Percentiles rank a stretch among this genome's conserved stretches.
phyloP scores from a whole-genome alignment of 2,888 invertebrate genomes.

The Didymodactylos carnosus region DNA sequence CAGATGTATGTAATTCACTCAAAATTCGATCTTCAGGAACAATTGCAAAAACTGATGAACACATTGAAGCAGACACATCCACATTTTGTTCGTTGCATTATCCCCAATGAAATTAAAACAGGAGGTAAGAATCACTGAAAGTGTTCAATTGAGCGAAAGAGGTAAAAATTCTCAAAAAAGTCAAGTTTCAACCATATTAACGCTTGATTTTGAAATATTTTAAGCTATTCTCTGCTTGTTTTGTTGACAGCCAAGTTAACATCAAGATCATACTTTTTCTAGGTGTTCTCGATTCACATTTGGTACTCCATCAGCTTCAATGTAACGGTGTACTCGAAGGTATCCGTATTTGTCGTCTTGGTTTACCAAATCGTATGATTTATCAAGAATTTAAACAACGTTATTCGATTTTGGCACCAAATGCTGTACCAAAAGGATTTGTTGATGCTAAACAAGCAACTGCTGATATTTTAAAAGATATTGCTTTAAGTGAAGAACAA shows the following conservation, averaged over 20 bases:
- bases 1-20: background rate
- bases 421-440: conserved; percentile 41
- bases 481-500: conserved; percentile 67
- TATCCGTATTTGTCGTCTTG: conserved; percentile 96
- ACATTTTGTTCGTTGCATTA: conserved; percentile 99
- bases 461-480: conserved; percentile 35
- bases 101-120: conserved; percentile 57
- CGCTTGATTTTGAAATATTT: too few relatives aligned
- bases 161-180: too few relatives aligned
- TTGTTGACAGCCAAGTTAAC: too few relatives aligned
- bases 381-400: conserved; percentile 99
- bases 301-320: conserved; percentile 98
- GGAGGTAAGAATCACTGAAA: too few relatives aligned
- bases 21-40: conserved; percentile 16
- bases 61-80: conserved; percentile 86
- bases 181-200: too few relatives aligned
- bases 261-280: too few relatives aligned
- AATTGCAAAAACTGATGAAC: conserved; percentile 83
- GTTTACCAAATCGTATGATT: conserved; percentile 99
- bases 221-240: too few relatives aligned
- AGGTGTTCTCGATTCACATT: conserved; percentile 76
- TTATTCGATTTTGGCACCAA: conserved; percentile 98
- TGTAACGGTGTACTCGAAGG: conserved; percentile 99
- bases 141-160: too few relatives aligned
- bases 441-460: conserved; percentile 48